Evolutionary conservation across 2,113 vertebrate genomes (phyloP).

Genomic region (Osmerus mordax): DNA sequence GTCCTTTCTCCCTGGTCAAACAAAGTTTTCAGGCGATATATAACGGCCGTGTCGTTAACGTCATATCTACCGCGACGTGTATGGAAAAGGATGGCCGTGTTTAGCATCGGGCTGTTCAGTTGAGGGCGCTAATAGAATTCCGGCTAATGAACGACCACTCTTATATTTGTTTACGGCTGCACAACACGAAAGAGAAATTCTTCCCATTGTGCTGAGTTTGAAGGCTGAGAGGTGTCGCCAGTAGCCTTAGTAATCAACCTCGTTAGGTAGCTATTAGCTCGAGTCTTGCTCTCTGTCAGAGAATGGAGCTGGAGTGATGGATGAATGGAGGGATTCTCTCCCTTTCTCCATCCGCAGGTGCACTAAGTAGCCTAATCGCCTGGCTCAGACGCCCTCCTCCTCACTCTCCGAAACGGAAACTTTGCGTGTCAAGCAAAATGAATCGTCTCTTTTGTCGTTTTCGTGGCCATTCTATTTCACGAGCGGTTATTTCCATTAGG

Average conservation of each 20-base stretch:
- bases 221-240: neutral
- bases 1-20: conserved; percentile 15
- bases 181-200: too few species aligned
- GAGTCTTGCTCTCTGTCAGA: neutral
- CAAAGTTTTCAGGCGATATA: neutral
- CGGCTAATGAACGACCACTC: conserved; percentile 18
- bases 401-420: neutral
- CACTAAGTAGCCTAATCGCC: neutral
- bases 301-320: neutral
- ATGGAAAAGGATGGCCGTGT: neutral
- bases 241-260: conserved; percentile 3
- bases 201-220: neutral
- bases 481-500: neutral
- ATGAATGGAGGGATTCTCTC: conserved; percentile 8
- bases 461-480: too few species aligned
- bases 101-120: neutral
- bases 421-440: too few species aligned
- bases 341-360: neutral
- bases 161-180: neutral
- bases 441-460: neutral
- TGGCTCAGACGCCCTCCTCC: neutral
- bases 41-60: neutral
- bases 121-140: neutral
- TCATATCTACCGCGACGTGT: neutral
- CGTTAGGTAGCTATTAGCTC: conserved; percentile 30